Conservation (phyloP, 2,888 invertebrate genomes). For the Trachelus tabidus region DNA sequence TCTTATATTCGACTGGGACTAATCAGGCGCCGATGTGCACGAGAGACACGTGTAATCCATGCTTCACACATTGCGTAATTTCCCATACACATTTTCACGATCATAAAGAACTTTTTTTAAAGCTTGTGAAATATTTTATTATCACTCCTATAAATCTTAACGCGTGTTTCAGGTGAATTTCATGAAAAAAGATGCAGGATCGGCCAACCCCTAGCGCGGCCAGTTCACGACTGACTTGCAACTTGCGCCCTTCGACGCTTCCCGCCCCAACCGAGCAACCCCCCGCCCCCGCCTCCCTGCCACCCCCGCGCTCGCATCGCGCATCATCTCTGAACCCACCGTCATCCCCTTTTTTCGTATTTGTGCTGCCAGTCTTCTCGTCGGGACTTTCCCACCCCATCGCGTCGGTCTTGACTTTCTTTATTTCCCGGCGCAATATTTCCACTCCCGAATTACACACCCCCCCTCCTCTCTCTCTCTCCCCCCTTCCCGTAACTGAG, state of each 20-base stretch:
- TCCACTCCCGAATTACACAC: too few relatives aligned
- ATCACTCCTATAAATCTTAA: not conserved
- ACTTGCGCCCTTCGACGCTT: slow-evolving; percentile 40
- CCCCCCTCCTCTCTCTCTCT: too few relatives aligned
- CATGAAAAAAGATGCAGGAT: not conserved
- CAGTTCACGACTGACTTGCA: slow-evolving; percentile 55
- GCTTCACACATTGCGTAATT: too few relatives aligned
- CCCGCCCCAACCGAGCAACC: slow-evolving; percentile 28
- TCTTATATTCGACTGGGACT: too few relatives aligned
- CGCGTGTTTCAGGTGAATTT: not conserved
- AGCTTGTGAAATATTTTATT: not conserved
- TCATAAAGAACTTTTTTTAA: too few relatives aligned
- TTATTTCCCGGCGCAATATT: too few relatives aligned
- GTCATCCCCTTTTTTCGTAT: slow-evolving; percentile 10
- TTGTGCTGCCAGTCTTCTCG: not conserved
- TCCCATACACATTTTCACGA: too few relatives aligned
- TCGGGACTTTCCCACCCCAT: not conserved
- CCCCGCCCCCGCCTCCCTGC: not conserved
- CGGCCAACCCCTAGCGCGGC: slow-evolving; percentile 53
- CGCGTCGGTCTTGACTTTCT: not conserved
- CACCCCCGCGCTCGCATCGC: slow-evolving; percentile 17
- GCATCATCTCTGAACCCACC: slow-evolving; percentile 11
- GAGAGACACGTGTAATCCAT: too few relatives aligned
- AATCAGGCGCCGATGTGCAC: too few relatives aligned
- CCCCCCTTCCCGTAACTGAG: too few relatives aligned